Percentiles rank a stretch among this genome's conserved stretches.
phyloP scores from a whole-genome alignment of 2,113 vertebrate genomes.

The Malurus alboscapulatus region DNA sequence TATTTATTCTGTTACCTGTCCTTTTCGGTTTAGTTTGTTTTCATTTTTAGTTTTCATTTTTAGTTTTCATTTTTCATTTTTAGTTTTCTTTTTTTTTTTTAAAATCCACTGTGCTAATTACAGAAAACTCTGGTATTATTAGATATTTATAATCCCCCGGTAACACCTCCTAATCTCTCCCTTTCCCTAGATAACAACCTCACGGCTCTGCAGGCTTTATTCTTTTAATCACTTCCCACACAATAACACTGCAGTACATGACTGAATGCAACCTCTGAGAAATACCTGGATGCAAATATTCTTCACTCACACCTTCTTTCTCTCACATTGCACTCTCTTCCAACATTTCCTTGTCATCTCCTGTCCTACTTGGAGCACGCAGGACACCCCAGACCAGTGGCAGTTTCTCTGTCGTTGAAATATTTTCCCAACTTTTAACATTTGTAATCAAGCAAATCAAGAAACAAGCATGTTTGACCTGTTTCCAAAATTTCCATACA shows the following conservation, averaged over 20 bases:
- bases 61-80: too few relatives aligned
- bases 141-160: constrained; percentile 51
- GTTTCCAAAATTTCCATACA: neutral
- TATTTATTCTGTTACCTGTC: neutral
- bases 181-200: constrained; percentile 7
- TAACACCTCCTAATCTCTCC: constrained; percentile 59
- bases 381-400: neutral
- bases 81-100: neutral
- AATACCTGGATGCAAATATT: neutral
- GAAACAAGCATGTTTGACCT: neutral
- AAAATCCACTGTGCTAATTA: constrained; percentile 42
- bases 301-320: neutral
- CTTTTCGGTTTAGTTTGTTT: neutral
- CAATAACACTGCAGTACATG: neutral
- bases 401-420: neutral
- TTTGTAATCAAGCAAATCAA: neutral
- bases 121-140: constrained; percentile 15
- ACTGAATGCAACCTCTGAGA: neutral
- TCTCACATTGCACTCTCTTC: neutral
- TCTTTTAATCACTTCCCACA: constrained; percentile 46
- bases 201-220: constrained; percentile 23
- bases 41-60: too few relatives aligned
- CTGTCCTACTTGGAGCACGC: neutral
- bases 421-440: neutral
- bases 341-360: neutral